phyloP scores from a whole-genome alignment of 2,888 invertebrate genomes.

The Coecobrya sp. region DNA sequence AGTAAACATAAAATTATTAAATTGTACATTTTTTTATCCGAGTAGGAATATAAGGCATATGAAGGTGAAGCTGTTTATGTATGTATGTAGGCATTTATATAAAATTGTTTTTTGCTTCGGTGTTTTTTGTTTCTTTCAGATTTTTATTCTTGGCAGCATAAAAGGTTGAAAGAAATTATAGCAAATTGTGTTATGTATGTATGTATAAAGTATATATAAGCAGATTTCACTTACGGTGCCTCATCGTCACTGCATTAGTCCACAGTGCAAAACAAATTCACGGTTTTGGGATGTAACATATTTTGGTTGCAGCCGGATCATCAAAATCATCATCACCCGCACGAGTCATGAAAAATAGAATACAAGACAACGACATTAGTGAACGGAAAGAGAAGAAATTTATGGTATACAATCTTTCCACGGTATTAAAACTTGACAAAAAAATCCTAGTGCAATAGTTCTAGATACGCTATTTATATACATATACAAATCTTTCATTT shows the following conservation, averaged over 20 bases:
- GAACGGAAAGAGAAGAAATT: conserved; percentile 31
- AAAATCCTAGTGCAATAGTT: no score
- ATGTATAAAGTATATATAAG: not conserved
- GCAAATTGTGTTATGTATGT: not conserved
- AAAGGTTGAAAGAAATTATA: no score
- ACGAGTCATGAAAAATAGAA: conserved; percentile 71
- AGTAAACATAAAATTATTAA: conserved; percentile 73
- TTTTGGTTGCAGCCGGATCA: conserved; percentile 77
- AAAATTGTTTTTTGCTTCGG: no score
- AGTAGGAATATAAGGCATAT: no score
- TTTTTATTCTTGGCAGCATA: no score
- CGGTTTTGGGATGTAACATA: conserved; percentile 58
- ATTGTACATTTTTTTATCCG: conserved; percentile 29
- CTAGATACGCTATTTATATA: no score
- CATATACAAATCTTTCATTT: no score
- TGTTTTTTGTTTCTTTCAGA: no score
- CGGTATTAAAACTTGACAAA: no score
- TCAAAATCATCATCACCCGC: conserved; percentile 73
- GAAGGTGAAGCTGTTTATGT: no score
- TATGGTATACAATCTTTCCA: no score
- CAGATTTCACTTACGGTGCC: conserved; percentile 77
- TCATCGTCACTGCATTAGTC: conserved; percentile 74
- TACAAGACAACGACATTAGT: conserved; percentile 52
- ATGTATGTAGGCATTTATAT: no score
- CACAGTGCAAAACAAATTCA: conserved; percentile 56